Evolutionary conservation across 2,797 vertebrate species (phyloP), one percentile per base, ranked within the genome.

Genomic region (Pristis pectinata): DNA sequence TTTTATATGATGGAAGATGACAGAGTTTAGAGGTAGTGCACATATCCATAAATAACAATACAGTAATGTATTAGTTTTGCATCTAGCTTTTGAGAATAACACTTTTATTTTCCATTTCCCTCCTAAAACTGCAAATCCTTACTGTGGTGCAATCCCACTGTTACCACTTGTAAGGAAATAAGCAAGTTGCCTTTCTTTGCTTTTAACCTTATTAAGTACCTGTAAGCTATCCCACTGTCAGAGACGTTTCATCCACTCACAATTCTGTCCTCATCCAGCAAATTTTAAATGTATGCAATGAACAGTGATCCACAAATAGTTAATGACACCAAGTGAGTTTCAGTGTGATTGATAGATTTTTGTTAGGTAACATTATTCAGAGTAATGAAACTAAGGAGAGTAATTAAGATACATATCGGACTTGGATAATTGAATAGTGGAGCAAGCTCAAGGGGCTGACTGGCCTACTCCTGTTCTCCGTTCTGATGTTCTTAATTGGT

Each of bases 11-110:
- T 64, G 70, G 70, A 95, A 94, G 95, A 82, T 95, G 95, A 95
- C 94, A 95, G 95, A 95, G 95, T 95, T 95, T 95, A 95, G 61
- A 67, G 59, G 87, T 64, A 91, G 87, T 87, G 67, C 22, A 67
- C 19, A 24, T 91, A 64, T 67, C 87, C 19, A 91, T 91, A 41
- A 91, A 64, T 67, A 67, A 19, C 61, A 41, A 91, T n/a, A 91
- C 30, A 67, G 22, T 41, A 67, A 91, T 64, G 59, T 41, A 41
- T 34, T 91, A 91, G 34, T 67, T 64, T 67, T 41, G 87, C 59
- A 67, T 67, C 37, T 41, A 67, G 22, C n/a, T n/a, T 91, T 67
- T 61, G 56, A 10, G 41, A 83, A 44, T 59, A 59, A 85, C 34
- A 17, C 56, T 61, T 87, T 91, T 91, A 87, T 10, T 22, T 8